phyloP scores from a whole-genome alignment of 2,888 invertebrate species.

The Epicampocera succincta region DNA sequence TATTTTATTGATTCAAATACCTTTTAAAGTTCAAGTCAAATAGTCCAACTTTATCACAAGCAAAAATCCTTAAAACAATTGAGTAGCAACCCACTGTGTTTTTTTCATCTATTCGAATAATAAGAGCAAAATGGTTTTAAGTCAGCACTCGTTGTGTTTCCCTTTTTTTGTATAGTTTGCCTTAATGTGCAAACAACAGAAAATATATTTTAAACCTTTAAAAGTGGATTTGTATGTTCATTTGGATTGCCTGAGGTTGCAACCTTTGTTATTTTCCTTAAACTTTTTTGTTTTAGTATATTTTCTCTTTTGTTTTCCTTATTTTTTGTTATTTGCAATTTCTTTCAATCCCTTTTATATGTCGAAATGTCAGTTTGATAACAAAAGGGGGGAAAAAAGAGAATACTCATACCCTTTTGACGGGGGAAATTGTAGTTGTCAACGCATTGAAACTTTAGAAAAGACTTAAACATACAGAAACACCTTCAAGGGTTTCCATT shows the following conservation, averaged over 20 bases:
- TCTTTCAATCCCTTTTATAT: conserved; percentile 54
- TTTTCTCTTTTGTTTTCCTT: neutral
- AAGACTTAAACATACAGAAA: neutral
- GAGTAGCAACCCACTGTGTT: conserved; percentile 26
- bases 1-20: no score
- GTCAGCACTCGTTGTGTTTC: conserved; percentile 15
- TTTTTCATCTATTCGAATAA: conserved; percentile 16
- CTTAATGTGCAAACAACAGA: conserved; percentile 7
- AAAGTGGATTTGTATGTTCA: conserved; percentile 58
- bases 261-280: conserved; percentile 58
- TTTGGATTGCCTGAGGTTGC: conserved; percentile 52
- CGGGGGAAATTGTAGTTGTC: conserved; percentile 27
- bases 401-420: conserved; percentile 17
- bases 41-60: no score
- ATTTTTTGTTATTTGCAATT: conserved; percentile 14
- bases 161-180: conserved; percentile 24
- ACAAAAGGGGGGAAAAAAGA: neutral
- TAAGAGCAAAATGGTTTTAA: conserved; percentile 44
- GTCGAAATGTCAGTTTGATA: conserved; percentile 42
- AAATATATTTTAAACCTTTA: conserved; percentile 25
- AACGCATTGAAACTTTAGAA: conserved; percentile 26
- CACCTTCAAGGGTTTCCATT: neutral
- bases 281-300: conserved; percentile 2
- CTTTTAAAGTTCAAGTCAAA: no score
- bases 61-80: no score